A percentile compares a stretch with the other conserved stretches of the same genome.
These are phyloP conservation scores for Sinocyclocheilus anophthalmus DNA, from an alignment of 2,113 vertebrate genomes.

Conservation along the genomic window DNA sequence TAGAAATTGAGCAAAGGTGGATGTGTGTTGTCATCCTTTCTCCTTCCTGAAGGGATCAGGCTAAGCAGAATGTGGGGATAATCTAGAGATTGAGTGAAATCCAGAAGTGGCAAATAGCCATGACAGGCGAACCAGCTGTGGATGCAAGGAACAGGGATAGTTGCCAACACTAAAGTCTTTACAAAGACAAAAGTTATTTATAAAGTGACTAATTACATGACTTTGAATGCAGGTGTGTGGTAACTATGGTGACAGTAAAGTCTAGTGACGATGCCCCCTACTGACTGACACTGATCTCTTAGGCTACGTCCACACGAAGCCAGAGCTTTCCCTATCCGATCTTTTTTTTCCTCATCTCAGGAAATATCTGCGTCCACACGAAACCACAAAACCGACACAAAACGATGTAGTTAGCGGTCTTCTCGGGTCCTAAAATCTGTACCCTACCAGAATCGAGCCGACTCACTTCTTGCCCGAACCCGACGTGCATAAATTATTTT, in stretches of 20 bases:
- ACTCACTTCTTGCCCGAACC: no score
- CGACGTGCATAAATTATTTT: no score
- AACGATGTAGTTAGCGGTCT: no score
- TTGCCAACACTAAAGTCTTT: slow-evolving; percentile 23
- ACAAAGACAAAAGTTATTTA: slow-evolving; percentile 6
- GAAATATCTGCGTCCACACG: no score
- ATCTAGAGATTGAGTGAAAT: slow-evolving; percentile 15
- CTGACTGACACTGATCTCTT: background rate
- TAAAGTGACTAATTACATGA: background rate
- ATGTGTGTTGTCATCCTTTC: background rate
- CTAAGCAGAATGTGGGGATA: slow-evolving; percentile 13
- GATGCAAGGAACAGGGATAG: background rate
- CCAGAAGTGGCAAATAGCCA: slow-evolving; percentile 16
- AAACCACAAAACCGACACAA: no score
- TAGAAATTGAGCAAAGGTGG: background rate
- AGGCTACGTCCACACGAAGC: background rate
- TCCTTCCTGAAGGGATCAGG: slow-evolving; percentile 14
- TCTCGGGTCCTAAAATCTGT: no score
- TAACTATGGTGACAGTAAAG: background rate
- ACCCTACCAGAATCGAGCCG: no score
- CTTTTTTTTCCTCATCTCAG: no score
- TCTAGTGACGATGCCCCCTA: background rate
- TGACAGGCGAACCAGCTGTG: background rate
- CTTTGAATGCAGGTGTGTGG: background rate
- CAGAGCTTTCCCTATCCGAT: no score